Evolutionary conservation across 2,113 vertebrate species (phyloP), one percentile per base, ranked within the genome.

Genomic region (Phaethornis superciliosus): DNA sequence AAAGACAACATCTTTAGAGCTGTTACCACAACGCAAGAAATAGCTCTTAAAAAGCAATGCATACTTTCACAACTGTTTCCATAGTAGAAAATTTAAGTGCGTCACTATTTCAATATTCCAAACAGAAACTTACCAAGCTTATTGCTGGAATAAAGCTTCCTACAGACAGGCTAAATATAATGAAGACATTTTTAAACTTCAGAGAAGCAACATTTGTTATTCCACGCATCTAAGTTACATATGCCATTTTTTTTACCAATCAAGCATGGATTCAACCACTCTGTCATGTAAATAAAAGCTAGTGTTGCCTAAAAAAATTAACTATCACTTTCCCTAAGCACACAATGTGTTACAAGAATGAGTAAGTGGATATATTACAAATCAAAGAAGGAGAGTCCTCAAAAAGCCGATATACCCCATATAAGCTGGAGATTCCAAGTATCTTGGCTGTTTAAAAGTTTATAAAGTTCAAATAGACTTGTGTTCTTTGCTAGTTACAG

Each of bases 81-180:
- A 33, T 0, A 81, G 51, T 7, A 92, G 54, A 87, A 96, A 90
- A 56, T 54, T 47, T 30, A 80, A 91, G 67, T 8, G 21, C 2
- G 11, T 28, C 33, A 22, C 71, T 76, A 90, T 63, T 92, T 85
- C 68, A 83, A 21, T 63, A 88, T 46, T 91, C 69, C 35, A 95
- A 72, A 64, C 22, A 51, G 37, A 94, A 94, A 85, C 32, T 72
- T 23, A 35, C 26, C 35, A 35, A 16, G 51, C 46, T 81, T 81
- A 64, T 10, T 86, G 40, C 27, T 54, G 72, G 46, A 83, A 88
- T 49, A 83, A 89, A 74, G 35, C 32, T 82, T 82, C 85, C 40
- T 62, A 74, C 88, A 74, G 35, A 77, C 17, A 62, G 91, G 30
- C 51, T 88, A 89, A 89, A 94, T 80, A 89, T 33, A 88, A 10